phyloP scores from a whole-genome alignment of 1,140 invertebrate species.

The Procambarus clarkii region DNA sequence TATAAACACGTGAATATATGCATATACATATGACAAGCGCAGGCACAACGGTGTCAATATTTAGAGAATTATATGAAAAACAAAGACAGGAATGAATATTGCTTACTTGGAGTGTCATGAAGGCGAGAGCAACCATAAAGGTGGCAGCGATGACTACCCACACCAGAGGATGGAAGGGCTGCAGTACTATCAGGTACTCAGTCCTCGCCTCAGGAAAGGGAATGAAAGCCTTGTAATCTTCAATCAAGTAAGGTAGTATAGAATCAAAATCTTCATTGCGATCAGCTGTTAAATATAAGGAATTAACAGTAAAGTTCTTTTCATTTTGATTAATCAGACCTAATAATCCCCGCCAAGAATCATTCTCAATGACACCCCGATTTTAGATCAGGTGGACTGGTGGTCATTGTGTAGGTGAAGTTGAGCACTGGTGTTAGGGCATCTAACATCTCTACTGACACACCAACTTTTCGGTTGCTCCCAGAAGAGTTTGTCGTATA shows the following conservation, averaged over 20 bases:
- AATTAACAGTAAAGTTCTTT: slow-evolving; percentile 48
- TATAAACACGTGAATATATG: too few relatives aligned
- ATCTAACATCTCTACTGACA: slow-evolving; percentile 42
- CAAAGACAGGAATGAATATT: background rate
- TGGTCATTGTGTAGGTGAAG: slow-evolving; percentile 35
- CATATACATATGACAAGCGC: too few relatives aligned
- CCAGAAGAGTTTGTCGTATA: background rate
- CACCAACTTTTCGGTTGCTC: background rate
- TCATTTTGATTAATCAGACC: slow-evolving; percentile 39
- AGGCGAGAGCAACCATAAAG: background rate
- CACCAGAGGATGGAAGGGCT: slow-evolving; percentile 24
- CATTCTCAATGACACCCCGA: slow-evolving; percentile 54
- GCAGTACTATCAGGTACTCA: slow-evolving; percentile 35
- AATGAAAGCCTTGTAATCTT: slow-evolving; percentile 31
- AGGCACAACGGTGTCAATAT: too few relatives aligned
- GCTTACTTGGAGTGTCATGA: background rate
- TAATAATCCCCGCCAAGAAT: slow-evolving; percentile 41
- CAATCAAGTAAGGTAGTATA: slow-evolving; percentile 31
- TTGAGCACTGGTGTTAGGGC: slow-evolving; percentile 31
- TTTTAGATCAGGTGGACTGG: slow-evolving; percentile 29
- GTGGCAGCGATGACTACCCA: slow-evolving; percentile 18
- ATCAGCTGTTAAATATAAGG: slow-evolving; percentile 25
- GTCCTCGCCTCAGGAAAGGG: slow-evolving; percentile 1
- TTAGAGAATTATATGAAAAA: too few relatives aligned
- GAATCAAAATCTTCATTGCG: slow-evolving; percentile 29